These are phyloP conservation scores for Vollenhovia emeryi DNA, from an alignment of 1,140 invertebrate genomes.

Conservation along the genomic window DNA sequence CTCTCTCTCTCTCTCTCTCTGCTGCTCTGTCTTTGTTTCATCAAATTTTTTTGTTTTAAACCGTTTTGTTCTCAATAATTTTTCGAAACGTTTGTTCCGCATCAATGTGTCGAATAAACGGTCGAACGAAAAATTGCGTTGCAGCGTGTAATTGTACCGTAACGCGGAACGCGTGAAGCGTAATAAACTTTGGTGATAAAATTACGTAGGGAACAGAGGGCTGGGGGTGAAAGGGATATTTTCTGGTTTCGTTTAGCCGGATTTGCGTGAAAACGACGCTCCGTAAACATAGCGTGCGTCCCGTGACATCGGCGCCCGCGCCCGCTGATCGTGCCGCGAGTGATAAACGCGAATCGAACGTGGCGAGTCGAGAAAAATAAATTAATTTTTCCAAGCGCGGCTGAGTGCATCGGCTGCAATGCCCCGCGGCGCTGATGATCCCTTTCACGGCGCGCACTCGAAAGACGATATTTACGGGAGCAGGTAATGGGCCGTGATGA, in stretches of 20 bases:
- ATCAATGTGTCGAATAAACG: background rate
- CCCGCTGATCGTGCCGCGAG: conserved; percentile 10
- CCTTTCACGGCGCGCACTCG: conserved; percentile 62
- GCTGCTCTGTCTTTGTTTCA: background rate
- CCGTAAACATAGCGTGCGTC: background rate
- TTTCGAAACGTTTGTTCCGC: background rate
- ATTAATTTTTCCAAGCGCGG: conserved; percentile 66
- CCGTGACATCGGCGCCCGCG: background rate
- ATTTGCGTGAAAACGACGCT: background rate
- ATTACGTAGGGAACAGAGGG: background rate
- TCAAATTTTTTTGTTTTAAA: background rate
- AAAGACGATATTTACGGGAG: conserved; percentile 67
- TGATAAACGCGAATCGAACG: conserved; percentile 64
- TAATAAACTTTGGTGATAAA: conserved; percentile 12
- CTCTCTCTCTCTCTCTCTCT: background rate
- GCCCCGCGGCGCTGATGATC: conserved; percentile 24
- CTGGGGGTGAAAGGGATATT: background rate
- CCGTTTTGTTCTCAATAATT: background rate
- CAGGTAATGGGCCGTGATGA: conserved; percentile 75
- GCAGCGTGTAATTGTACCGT: background rate
- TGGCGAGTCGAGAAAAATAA: conserved; percentile 59
- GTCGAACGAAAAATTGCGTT: conserved; percentile 4
- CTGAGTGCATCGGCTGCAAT: conserved; percentile 23
- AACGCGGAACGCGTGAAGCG: background rate
- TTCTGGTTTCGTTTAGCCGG: background rate